These are phyloP conservation scores for Hanleya hanleyi DNA, from an alignment of 2,888 invertebrate species.

Conservation along the genomic window DNA sequence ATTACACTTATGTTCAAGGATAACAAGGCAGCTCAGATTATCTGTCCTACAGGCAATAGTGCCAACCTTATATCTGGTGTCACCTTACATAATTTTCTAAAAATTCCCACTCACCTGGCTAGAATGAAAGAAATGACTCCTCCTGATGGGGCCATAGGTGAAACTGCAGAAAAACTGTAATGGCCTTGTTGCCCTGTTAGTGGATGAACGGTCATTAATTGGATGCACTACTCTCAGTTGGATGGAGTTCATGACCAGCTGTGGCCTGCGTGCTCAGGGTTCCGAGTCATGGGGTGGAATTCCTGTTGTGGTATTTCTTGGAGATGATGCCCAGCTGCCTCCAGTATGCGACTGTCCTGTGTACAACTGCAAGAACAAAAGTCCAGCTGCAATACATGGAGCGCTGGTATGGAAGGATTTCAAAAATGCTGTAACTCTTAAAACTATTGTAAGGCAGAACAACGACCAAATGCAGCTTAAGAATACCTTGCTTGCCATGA, in stretches of 20 bases:
- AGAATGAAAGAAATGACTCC: constrained; percentile 33
- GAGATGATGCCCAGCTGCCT: constrained; percentile 23
- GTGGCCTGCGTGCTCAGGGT: constrained; percentile 12
- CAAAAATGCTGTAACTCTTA: not conserved
- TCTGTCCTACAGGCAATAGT: constrained; percentile 45
- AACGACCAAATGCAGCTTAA: not conserved
- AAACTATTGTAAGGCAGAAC: not conserved
- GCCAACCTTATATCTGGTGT: constrained; percentile 40
- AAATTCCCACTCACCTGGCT: constrained; percentile 31
- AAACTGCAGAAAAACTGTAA: constrained; percentile 30
- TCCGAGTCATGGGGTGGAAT: constrained; percentile 34
- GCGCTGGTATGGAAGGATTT: not conserved
- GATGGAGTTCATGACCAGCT: constrained; percentile 31
- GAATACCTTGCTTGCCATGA: not conserved
- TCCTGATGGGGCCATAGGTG: constrained; percentile 32
- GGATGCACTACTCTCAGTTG: constrained; percentile 24
- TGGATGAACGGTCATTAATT: constrained; percentile 38
- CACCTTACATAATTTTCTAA: constrained; percentile 41
- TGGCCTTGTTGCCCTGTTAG: constrained; percentile 31
- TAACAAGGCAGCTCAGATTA: constrained; percentile 20
- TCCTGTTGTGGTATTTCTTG: constrained; percentile 43
- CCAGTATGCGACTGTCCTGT: not conserved
- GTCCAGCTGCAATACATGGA: not conserved
- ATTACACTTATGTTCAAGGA: constrained; percentile 16
- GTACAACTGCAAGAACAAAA: not conserved